Percentiles rank a stretch among this genome's conserved stretches.
These are phyloP conservation scores for Gopherus flavomarginatus DNA, from an alignment of 2,113 vertebrate genomes.

Conservation along the genomic window DNA sequence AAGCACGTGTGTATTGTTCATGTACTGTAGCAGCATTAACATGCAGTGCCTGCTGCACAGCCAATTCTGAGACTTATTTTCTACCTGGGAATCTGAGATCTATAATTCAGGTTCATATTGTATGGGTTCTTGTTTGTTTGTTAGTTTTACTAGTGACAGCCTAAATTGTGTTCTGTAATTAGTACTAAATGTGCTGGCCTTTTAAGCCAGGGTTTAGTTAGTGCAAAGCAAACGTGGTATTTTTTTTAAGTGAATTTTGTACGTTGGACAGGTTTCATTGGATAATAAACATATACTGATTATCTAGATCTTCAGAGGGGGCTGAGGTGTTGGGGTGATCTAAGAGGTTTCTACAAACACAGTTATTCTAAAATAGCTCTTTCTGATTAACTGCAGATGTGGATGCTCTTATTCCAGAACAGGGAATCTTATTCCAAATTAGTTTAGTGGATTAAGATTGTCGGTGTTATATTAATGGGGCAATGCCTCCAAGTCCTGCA, in stretches of 20 bases:
- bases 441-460: no score
- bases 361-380: neutral
- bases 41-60: neutral
- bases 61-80: neutral
- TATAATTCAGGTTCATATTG: neutral
- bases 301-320: neutral
- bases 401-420: neutral
- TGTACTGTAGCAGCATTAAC: neutral
- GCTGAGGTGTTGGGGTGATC: neutral
- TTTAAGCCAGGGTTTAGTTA: neutral
- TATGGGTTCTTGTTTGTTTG: neutral
- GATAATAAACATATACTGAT: neutral
- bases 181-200: neutral
- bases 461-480: neutral
- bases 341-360: neutral
- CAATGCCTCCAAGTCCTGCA: neutral
- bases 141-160: neutral
- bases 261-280: neutral
- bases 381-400: neutral
- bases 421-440: neutral
- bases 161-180: neutral
- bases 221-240: neutral
- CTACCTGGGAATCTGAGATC: neutral
- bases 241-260: neutral
- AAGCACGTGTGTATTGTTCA: rapidly evolving